A percentile compares a stretch with the other conserved stretches of the same genome.
phyloP scores from a whole-genome alignment of 37 sponge, comb jelly and placozoan species.

The Cliona cf. orientalis region DNA sequence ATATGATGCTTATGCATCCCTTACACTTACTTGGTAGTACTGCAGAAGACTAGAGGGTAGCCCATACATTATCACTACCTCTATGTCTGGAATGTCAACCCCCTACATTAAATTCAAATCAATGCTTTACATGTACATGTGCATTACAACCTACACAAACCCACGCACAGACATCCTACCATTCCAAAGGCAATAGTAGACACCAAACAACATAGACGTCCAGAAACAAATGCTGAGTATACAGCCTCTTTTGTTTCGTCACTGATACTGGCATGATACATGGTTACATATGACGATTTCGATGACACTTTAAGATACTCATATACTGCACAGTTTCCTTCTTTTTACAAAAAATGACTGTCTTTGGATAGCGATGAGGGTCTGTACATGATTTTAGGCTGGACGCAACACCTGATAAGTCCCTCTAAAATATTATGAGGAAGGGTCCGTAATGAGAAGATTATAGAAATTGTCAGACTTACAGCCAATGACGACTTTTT shows the following conservation, averaged over 20 bases:
- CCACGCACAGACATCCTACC: no score
- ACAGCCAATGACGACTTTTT: background rate
- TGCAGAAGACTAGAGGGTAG: background rate
- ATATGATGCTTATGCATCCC: background rate
- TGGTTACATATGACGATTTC: background rate
- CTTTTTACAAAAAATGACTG: background rate
- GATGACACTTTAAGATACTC: background rate
- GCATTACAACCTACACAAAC: background rate
- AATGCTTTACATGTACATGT: background rate
- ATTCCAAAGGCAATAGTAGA: background rate
- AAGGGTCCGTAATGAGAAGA: background rate
- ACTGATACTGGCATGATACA: slow-evolving; percentile 1
- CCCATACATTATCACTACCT: slow-evolving; percentile 1
- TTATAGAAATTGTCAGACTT: background rate
- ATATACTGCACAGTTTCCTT: background rate
- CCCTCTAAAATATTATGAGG: background rate
- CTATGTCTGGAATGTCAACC: background rate
- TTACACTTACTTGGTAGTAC: background rate
- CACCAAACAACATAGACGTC: background rate
- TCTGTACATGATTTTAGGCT: background rate
- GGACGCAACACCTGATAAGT: background rate
- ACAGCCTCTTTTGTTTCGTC: background rate
- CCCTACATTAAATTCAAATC: background rate
- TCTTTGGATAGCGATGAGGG: background rate
- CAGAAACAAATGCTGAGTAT: background rate